These are phyloP conservation scores for Turritopsis dohrnii DNA, from an alignment of 30 jellyfish, hydroid and myxozoan species.

Conservation along the genomic window DNA sequence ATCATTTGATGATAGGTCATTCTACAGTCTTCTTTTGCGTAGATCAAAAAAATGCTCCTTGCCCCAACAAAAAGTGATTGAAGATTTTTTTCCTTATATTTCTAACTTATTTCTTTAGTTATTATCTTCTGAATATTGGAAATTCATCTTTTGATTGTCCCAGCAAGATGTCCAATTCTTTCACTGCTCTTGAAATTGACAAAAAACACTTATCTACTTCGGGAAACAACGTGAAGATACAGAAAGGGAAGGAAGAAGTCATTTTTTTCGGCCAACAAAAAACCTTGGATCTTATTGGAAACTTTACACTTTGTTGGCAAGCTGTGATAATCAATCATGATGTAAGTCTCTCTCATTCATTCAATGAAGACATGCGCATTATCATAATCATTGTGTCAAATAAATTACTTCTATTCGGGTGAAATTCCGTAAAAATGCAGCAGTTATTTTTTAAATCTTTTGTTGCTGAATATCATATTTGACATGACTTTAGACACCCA, in stretches of 20 bases:
- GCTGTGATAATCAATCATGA: conserved; percentile 38
- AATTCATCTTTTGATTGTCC: not conserved
- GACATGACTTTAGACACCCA: no score
- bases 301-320: conserved; percentile 40
- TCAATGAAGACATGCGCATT: not conserved
- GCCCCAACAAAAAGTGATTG: not conserved
- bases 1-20: no score
- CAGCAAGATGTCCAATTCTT: not conserved
- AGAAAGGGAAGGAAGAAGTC: not conserved
- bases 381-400: not conserved
- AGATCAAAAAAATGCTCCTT: not conserved
- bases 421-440: no score
- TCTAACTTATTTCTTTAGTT: not conserved
- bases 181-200: not conserved
- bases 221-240: not conserved
- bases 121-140: not conserved
- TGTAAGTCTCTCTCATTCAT: conserved; percentile 12
- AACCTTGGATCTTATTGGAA: conserved; percentile 36
- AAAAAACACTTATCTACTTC: not conserved
- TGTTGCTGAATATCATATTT: no score
- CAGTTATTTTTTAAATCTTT: no score
- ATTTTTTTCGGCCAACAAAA: not conserved
- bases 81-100: not conserved
- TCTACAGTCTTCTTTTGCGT: not conserved
- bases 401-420: no score